phyloP scores from a whole-genome alignment of 2,888 invertebrate genomes.

The Opisthograptis luteolata region DNA sequence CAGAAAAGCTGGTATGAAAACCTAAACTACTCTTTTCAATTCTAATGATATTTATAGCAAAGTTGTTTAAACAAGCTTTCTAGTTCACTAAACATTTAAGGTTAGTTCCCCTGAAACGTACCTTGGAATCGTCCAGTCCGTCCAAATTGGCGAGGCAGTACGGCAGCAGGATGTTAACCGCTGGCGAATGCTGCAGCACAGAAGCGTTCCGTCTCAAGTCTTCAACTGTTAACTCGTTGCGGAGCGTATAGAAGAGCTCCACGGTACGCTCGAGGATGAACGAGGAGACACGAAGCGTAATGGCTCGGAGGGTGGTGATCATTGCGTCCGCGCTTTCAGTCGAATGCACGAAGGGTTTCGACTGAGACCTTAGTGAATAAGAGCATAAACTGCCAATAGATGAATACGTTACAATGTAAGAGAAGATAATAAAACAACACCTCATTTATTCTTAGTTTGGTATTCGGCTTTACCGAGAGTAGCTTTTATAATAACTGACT shows the following conservation, averaged over 20 bases:
- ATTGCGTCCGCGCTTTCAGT: constrained; percentile 59
- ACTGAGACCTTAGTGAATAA: constrained; percentile 41
- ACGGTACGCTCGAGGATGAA: constrained; percentile 91
- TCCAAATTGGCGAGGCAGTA: constrained; percentile 94
- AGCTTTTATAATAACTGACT: too few relatives aligned
- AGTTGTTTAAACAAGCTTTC: too few relatives aligned
- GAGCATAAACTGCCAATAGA: too few relatives aligned
- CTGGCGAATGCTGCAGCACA: constrained; percentile 75
- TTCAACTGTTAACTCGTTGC: constrained; percentile 86
- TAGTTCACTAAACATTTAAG: too few relatives aligned
- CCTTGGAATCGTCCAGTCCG: constrained; percentile 92
- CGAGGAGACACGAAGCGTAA: constrained; percentile 89
- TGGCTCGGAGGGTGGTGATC: constrained; percentile 57
- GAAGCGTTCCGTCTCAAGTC: constrained; percentile 64
- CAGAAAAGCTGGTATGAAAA: too few relatives aligned
- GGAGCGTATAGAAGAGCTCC: constrained; percentile 89
- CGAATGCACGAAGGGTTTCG: constrained; percentile 46
- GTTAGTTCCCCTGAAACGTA: constrained; percentile 54
- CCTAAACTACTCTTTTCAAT: too few relatives aligned
- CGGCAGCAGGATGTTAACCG: constrained; percentile 91
- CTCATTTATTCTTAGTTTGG: too few relatives aligned
- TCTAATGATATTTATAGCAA: too few relatives aligned
- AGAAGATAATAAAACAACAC: too few relatives aligned
- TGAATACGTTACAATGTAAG: too few relatives aligned
- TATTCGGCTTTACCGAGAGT: too few relatives aligned